A percentile compares a stretch with the other conserved stretches of the same genome.
These are phyloP conservation scores for Athalia cordata DNA, from an alignment of 2,888 invertebrate species.

Conservation along the genomic window DNA sequence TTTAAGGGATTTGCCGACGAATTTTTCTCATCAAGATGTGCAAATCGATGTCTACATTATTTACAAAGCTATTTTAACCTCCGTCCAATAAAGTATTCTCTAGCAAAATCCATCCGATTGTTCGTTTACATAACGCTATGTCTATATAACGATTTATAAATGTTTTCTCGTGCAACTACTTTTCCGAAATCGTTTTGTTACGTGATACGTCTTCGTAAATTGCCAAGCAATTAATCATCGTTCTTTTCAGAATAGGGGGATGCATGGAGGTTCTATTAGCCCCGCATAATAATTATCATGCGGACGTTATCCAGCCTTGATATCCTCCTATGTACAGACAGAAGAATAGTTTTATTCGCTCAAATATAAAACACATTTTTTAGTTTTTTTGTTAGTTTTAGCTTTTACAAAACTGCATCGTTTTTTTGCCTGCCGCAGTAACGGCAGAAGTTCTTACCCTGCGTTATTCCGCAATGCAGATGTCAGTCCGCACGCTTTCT, in stretches of 20 bases:
- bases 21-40: neutral
- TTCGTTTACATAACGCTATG: neutral
- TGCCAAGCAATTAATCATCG: conserved; percentile 22
- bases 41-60: conserved; percentile 20
- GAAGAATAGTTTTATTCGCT: no score
- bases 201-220: conserved; percentile 21
- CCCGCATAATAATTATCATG: no score
- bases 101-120: neutral
- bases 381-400: neutral
- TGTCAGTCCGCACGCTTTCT: conserved; percentile 35
- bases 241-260: neutral
- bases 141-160: neutral
- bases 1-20: neutral
- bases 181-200: conserved; percentile 13
- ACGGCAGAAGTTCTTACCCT: neutral
- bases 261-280: neutral
- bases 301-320: no score
- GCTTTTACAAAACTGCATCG: neutral
- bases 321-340: neutral
- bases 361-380: no score
- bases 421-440: neutral
- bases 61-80: neutral
- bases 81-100: neutral
- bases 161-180: neutral
- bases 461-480: conserved; percentile 40